These are phyloP conservation scores for Lichenostomus cassidix DNA, from an alignment of 2,113 vertebrate species.

Conservation along the genomic window DNA sequence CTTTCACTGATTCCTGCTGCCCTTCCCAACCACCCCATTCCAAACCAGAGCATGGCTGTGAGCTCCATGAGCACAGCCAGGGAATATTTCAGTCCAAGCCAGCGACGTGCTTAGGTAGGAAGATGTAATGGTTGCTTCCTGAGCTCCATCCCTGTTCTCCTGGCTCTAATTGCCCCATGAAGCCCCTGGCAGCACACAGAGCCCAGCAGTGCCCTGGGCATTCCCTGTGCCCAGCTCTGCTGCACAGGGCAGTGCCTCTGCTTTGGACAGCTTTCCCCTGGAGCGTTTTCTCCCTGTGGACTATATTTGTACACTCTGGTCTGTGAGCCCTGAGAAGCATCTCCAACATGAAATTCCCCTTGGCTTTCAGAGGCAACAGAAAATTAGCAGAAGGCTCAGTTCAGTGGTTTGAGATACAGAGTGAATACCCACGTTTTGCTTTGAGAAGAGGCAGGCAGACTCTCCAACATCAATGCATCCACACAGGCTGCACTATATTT, in stretches of 20 bases:
- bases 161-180: not conserved
- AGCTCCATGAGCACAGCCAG: not conserved
- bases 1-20: not conserved
- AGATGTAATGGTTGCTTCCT: not conserved
- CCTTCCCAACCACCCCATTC: not conserved
- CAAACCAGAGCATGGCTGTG: not conserved
- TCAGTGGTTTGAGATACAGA: not conserved
- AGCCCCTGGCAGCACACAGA: not conserved
- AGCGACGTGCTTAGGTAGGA: not conserved
- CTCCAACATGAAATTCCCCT: not conserved
- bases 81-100: not conserved
- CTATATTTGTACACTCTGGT: constrained; percentile 13
- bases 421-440: accelerated
- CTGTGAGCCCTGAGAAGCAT: not conserved
- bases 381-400: not conserved
- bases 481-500: not conserved
- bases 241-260: not conserved
- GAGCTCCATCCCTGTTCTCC: constrained; percentile 3
- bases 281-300: not conserved
- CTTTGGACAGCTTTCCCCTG: constrained; percentile 55
- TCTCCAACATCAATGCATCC: not conserved
- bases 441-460: not conserved
- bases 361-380: not conserved
- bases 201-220: constrained; percentile 15
- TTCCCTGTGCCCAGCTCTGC: not conserved